Percentiles rank a stretch among this genome's conserved stretches.
Conservation (phyloP, 2,888 invertebrate species). For the Clostera curtula region DNA sequence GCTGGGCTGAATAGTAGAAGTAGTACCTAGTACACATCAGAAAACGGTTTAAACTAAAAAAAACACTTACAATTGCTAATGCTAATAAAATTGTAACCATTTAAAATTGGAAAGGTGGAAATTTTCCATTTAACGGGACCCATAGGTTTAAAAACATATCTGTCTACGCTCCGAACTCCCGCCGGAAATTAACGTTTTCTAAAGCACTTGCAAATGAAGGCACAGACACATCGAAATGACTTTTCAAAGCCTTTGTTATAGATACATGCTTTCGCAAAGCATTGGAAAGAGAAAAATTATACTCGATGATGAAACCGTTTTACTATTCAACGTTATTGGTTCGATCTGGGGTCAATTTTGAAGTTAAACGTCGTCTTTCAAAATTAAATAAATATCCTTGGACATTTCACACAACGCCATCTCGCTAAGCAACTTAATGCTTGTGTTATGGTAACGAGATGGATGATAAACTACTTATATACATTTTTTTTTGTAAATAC, state of each 20-base stretch:
- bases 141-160: conserved; percentile 16
- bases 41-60: no score
- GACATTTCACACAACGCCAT: no score
- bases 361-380: no score
- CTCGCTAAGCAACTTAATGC: no score
- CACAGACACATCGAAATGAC: conserved; percentile 44
- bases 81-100: no score
- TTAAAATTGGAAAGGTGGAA: conserved; percentile 14
- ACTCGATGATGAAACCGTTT: conserved; percentile 43
- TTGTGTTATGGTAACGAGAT: no score
- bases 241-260: conserved; percentile 42
- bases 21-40: no score
- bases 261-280: conserved; percentile 28
- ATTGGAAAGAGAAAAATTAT: conserved; percentile 29
- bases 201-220: conserved; percentile 52
- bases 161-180: conserved; percentile 22
- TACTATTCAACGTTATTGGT: conserved; percentile 41
- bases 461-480: no score
- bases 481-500: no score
- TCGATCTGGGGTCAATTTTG: conserved; percentile 46
- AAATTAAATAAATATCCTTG: no score
- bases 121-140: conserved; percentile 18
- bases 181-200: conserved; percentile 58
- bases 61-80: no score
- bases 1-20: no score